Base-by-base conservation (phyloP, 2,797 vertebrate genomes). In the Takifugu ocellatus region DNA sequence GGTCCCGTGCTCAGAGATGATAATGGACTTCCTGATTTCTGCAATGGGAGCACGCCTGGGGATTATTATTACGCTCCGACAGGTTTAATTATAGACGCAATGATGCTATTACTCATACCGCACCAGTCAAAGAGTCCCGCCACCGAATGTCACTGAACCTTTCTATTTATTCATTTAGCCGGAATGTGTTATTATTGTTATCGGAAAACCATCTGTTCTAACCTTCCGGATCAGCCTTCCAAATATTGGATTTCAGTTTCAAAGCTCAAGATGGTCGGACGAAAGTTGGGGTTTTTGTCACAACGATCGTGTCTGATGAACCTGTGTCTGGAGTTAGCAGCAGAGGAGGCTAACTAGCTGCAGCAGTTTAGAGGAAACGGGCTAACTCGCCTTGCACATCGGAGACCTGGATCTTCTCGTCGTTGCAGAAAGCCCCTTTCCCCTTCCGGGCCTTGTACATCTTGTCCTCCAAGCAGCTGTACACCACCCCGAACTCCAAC, bases 381-480 rank as follows among this genome's bases (percentile, higher is more conserved):
- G 16, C 15, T 0, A 0, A 1, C 2, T 56, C 70, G 95, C 96
- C 96, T 91, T 86, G 78, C 50, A 96, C 93, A 27, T 89, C 86
- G 0, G 97, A 99, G 14, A 97, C 95, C 52, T 92, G 83, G 8
- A 99, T 89, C 2, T 57, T 89, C 9, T 94, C 89, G 6, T 94
- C 91, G 0, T 98, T 91, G 55, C 96, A 99, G 84, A 94, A 95
- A 3, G 97, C 94, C n/a, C 96, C 95, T 66, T 92, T 91, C 10
- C 94, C 95, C 71, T 69, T 93, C 51, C 90, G 88, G n/a, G 90
- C 96, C 27, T 93, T 95, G 56, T 96, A 99, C 95, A 98, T 95
- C 77, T 98, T 98, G 74, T 98, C 95, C 74, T 98, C 96, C 66
- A 96, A 15, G 79, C 94, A 98, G 81, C 96, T 99, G 74, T 98